Evolutionary conservation across 2,888 invertebrate species (phyloP), one percentile per base, ranked within the genome.

Genomic region (Eutolmus rufibarbis): DNA sequence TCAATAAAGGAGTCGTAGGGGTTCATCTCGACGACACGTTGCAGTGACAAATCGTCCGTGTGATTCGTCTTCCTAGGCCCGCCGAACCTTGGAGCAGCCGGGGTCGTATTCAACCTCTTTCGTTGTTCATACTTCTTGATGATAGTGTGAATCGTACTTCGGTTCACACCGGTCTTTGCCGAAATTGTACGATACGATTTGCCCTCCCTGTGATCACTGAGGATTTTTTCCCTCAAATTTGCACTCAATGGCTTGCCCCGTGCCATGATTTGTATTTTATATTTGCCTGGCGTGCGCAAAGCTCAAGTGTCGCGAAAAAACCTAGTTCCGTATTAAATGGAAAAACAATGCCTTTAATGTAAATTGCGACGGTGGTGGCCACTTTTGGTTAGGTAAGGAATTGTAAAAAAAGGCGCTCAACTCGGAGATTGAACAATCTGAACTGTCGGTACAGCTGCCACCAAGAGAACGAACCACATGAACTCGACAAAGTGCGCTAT

Each of bases 381-480:
- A 66, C 66, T 12, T 19, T 66, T 23, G 66, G 23, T 14, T 8
- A 66, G 4, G 66, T 12, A 66, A 66, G 66, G 28, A 51, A 8
- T 51, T 51, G 51, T 7, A 51, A 51, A 51, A n/a, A 51, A 8
- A n/a, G n/a, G 51, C 51, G 51, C 51, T 66, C 19, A 66, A 66
- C 66, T 4, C 66, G 66, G 34, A 76, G 78, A 43, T 78, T 43
- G 78, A 81, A 81, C 81, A 51, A 56, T 81, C 43, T 81, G 81
- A 43, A 56, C 56, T 81, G 81, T 81, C 81, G 81, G 34, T 81
- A 81, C 81, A 43, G 34, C 51, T 81, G 56, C 51, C 28, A 81
- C 81, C 56, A 56, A 28, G 57, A 82, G n/a, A 78, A 57, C 66
- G 82, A 66, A 82, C 82, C 82, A 82, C 66, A 82, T 79, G 46